phyloP scores from a whole-genome alignment of 2,888 invertebrate species.

The Cerceris ruficornis region DNA sequence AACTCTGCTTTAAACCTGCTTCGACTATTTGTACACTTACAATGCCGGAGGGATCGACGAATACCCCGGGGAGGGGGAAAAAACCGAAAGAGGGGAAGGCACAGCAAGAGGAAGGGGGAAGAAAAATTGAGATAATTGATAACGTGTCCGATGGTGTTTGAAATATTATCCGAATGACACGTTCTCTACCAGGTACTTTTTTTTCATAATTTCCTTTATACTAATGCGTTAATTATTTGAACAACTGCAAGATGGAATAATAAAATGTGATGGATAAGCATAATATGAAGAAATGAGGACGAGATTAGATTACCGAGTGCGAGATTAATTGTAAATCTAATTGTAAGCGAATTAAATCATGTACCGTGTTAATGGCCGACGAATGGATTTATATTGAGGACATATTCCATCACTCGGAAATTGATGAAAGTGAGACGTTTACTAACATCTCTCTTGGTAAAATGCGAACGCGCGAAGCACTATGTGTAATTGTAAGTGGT shows the following conservation, averaged over 20 bases:
- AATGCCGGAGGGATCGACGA: background rate
- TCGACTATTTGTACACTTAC: conserved; percentile 2
- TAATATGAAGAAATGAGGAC: too few species aligned
- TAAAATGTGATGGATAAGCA: too few species aligned
- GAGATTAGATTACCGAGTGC: too few species aligned
- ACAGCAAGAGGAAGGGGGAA: conserved; percentile 9
- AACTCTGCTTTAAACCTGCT: conserved; percentile 54
- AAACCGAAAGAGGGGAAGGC: conserved; percentile 26
- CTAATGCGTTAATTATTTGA: too few species aligned
- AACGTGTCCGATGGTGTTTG: conserved; percentile 19
- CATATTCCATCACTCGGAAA: too few species aligned
- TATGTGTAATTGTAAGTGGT: background rate
- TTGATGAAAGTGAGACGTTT: too few species aligned
- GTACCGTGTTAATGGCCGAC: too few species aligned
- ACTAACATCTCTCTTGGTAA: too few species aligned
- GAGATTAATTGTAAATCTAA: too few species aligned
- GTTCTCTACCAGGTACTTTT: background rate
- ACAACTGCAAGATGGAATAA: too few species aligned
- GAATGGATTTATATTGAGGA: too few species aligned
- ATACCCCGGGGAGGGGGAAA: conserved; percentile 38
- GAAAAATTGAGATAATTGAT: conserved; percentile 38
- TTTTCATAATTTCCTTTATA: background rate
- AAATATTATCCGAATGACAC: conserved; percentile 12
- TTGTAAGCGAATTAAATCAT: too few species aligned
- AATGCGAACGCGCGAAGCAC: background rate